Conservation (phyloP, 2,113 vertebrate genomes). For the Riparia riparia region DNA sequence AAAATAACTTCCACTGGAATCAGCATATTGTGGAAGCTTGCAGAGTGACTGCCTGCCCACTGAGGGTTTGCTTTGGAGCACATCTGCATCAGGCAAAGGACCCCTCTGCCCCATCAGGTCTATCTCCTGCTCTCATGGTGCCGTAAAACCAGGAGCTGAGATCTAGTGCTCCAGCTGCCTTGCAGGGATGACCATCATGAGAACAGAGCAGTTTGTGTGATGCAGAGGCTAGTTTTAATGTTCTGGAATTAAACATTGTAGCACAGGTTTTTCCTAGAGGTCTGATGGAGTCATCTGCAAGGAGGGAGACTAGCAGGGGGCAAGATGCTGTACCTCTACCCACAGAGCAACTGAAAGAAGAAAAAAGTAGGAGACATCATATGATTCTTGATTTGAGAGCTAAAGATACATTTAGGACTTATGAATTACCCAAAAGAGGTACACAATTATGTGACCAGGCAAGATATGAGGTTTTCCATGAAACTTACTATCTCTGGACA, state of each 20-base stretch:
- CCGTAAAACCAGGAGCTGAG: not conserved
- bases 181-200: not conserved
- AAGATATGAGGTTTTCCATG: not conserved
- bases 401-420: not conserved
- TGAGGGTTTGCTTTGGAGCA: not conserved
- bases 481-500: not conserved
- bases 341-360: not conserved
- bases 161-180: not conserved
- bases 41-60: not conserved
- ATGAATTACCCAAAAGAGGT: not conserved
- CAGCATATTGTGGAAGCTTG: not conserved
- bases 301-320: not conserved
- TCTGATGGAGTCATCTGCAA: not conserved
- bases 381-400: not conserved
- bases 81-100: not conserved
- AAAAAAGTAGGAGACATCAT: not conserved
- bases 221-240: not conserved
- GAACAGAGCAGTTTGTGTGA: not conserved
- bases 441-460: not conserved
- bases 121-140: accelerated
- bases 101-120: not conserved
- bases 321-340: not conserved
- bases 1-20: conserved; percentile 2
- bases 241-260: not conserved
- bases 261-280: not conserved